phyloP scores from a whole-genome alignment of 2,113 vertebrate species.

The Chrysemys picta region DNA sequence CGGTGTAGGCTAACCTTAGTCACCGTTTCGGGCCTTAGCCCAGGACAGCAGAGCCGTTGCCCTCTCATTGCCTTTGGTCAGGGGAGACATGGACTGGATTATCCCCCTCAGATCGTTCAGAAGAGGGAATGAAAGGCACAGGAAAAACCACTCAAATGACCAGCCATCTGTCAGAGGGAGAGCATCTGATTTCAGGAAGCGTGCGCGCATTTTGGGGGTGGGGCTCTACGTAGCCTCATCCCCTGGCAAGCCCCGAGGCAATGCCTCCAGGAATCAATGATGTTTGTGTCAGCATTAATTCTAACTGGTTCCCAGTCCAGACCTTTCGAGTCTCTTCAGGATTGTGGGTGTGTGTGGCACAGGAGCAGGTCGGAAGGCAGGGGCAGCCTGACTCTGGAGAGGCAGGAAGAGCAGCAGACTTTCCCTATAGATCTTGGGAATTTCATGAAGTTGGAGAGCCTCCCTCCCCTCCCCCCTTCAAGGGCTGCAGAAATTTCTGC shows the following conservation, averaged over 20 bases:
- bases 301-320: too few species aligned
- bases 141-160: neutral
- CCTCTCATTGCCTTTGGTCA: neutral
- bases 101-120: neutral
- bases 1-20: neutral
- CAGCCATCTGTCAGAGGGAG: neutral
- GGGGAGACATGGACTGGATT: neutral
- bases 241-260: neutral
- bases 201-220: neutral
- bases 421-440: neutral
- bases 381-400: neutral
- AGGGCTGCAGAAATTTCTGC: neutral
- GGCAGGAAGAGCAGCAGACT: neutral
- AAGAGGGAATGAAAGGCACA: neutral
- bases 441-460: neutral
- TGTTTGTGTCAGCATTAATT: rapidly evolving
- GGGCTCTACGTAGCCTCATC: neutral
- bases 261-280: neutral
- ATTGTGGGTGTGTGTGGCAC: neutral
- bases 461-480: neutral
- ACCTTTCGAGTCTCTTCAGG: neutral
- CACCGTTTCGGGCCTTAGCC: neutral
- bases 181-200: neutral
- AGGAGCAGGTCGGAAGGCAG: neutral
- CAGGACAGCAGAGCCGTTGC: neutral